Evolutionary conservation across 2,113 vertebrate species (phyloP).

Genomic region (Notothenia coriiceps): DNA sequence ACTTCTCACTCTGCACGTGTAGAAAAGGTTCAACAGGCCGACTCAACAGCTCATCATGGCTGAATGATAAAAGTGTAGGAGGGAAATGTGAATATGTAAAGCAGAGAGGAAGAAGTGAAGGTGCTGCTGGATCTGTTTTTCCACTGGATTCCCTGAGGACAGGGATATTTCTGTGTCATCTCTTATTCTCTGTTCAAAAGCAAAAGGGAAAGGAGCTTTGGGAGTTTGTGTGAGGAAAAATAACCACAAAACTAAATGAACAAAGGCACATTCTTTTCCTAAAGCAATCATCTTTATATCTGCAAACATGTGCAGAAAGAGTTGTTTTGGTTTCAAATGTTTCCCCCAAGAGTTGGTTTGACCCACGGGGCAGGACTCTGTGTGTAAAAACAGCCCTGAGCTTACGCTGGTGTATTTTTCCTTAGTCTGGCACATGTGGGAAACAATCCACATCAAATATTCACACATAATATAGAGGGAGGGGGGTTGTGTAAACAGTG

Average conservation of each 20-base stretch:
- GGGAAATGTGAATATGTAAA: slow-evolving; percentile 19
- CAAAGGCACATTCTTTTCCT: slow-evolving; percentile 14
- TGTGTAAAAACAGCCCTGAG: slow-evolving; percentile 25
- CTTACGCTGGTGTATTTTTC: slow-evolving; percentile 1
- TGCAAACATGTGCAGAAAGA: background rate
- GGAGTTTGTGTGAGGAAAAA: slow-evolving; percentile 45
- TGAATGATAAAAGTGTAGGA: background rate
- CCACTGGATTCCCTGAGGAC: slow-evolving; percentile 24
- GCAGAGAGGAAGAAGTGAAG: background rate
- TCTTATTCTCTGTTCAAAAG: slow-evolving; percentile 28
- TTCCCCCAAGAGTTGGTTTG: slow-evolving; percentile 9
- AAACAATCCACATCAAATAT: slow-evolving; percentile 29
- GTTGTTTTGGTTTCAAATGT: slow-evolving; percentile 1
- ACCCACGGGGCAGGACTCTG: slow-evolving; percentile 14
- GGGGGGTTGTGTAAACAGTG: slow-evolving; percentile 18
- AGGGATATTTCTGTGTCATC: slow-evolving; percentile 46
- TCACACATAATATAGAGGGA: slow-evolving; percentile 8
- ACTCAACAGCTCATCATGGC: slow-evolving; percentile 14
- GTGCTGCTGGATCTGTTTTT: slow-evolving; percentile 15
- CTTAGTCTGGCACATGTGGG: slow-evolving; percentile 32
- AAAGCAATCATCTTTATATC: slow-evolving; percentile 25
- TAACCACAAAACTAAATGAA: slow-evolving; percentile 40
- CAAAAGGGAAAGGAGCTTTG: slow-evolving; percentile 44
- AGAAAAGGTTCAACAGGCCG: background rate
- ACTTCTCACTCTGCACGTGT: slow-evolving; percentile 7